Evolutionary conservation across 2,113 vertebrate species (phyloP), one percentile per base, ranked within the genome.

Genomic region (Oostethus manadensis): DNA sequence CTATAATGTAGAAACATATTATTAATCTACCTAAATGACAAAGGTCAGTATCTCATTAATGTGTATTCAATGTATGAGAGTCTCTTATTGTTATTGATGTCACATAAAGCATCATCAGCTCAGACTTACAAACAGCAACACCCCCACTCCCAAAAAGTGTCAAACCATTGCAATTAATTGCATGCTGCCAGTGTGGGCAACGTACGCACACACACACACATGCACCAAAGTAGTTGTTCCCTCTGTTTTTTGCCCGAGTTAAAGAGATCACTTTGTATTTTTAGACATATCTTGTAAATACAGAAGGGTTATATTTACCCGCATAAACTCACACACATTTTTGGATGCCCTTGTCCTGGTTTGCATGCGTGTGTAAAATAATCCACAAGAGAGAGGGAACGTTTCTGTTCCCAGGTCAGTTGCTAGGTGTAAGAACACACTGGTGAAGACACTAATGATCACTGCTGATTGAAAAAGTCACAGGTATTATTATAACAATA

Each of bases 191-290:
- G 29, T 33, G 29, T 8, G 29, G 29, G 29, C 29, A 33, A 33
- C 64, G 68, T 66, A 60, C 33, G 49, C 51, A 69, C 43, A 73
- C 35, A 57, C 23, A 63, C 42, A 53, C 51, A 69, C 43, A 70
- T 26, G 54, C 18, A 54, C 60, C 44, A 44, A 60, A 62, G 73
- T 61, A 74, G 71, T 74, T 65, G 66, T 58, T 77, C 72, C 50
- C 56, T 79, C 64, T 68, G 55, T 79, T 82, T 74, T 69, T 62
- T 64, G 71, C 53, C 70, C 56, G 48, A 54, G 77, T 63, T 65
- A 74, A 83, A 86, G 70, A 82, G 80, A 81, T 72, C 26, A 17
- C 58, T 71, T 83, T 70, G 42, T 83, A 84, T 86, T 80, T 87
- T 79, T 76, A 86, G 74, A 64, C 58, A 10, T 33, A 17, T 66